Conservation (phyloP, 2,797 vertebrate genomes). For the Macropodus opercularis region DNA sequence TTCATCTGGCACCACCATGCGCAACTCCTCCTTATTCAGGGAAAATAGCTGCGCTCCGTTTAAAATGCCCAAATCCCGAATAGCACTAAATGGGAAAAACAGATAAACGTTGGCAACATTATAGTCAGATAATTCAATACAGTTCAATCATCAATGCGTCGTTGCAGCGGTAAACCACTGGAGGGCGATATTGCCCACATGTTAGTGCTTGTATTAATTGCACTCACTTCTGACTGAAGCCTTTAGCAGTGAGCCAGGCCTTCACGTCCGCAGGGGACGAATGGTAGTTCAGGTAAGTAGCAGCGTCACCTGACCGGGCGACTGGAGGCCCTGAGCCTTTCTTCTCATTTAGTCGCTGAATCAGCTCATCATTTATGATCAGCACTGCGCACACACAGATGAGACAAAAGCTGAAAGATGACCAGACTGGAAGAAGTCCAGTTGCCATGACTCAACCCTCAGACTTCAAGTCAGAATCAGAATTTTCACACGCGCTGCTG, state of each 20-base stretch:
- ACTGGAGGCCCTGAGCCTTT: constrained; percentile 51
- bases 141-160: too few species aligned
- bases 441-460: too few species aligned
- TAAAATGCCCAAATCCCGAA: constrained; percentile 81
- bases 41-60: constrained; percentile 84
- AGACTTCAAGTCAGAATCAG: too few species aligned
- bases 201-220: not conserved
- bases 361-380: constrained; percentile 86
- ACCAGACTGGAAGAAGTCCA: too few species aligned
- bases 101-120: too few species aligned
- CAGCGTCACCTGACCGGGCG: constrained; percentile 62
- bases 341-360: constrained; percentile 78
- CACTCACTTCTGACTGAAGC: constrained; percentile 85
- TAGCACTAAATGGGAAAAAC: constrained; percentile 75
- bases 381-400: constrained; percentile 60
- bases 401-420: not conserved
- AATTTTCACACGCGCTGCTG: too few species aligned
- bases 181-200: constrained; percentile 19
- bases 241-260: constrained; percentile 85
- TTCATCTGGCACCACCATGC: constrained; percentile 78
- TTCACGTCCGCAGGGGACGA: constrained; percentile 79
- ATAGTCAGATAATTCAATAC: too few species aligned
- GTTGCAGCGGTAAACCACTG: too few species aligned
- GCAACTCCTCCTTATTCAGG: constrained; percentile 78
- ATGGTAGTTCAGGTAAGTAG: constrained; percentile 66